Evolutionary conservation across 2,888 invertebrate species (phyloP).

Genomic region (Beris morrisii): DNA sequence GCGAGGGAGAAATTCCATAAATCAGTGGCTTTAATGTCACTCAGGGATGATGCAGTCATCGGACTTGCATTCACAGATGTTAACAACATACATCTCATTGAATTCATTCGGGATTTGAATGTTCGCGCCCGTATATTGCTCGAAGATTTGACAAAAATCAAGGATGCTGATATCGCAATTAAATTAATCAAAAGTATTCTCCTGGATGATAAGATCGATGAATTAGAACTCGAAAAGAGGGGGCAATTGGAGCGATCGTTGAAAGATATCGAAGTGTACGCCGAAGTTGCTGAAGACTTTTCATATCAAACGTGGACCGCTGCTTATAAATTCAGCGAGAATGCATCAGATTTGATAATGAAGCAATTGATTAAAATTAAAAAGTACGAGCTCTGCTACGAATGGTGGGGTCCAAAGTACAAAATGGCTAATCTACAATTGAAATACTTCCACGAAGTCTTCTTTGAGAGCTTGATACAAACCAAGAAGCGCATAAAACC

Average conservation of each 20-base stretch:
- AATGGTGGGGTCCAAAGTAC: constrained; percentile 64
- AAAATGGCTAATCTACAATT: constrained; percentile 60
- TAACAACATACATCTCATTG: constrained; percentile 45
- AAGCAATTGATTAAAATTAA: constrained; percentile 48
- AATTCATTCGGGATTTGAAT: constrained; percentile 47
- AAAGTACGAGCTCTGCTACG: constrained; percentile 62
- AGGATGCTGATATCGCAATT: constrained; percentile 49
- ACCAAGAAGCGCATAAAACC: constrained; percentile 47
- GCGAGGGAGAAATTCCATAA: constrained; percentile 30
- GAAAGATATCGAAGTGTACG: constrained; percentile 65
- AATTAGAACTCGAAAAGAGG: constrained; percentile 48
- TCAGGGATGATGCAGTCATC: constrained; percentile 17
- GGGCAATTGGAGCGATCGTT: constrained; percentile 60
- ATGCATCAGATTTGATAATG: constrained; percentile 50
- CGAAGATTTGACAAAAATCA: constrained; percentile 50
- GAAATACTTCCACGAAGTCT: constrained; percentile 46
- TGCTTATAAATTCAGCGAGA: constrained; percentile 57
- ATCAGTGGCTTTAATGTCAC: constrained; percentile 39
- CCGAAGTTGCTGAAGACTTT: constrained; percentile 63
- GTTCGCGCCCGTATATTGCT: constrained; percentile 47
- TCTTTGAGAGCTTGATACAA: constrained; percentile 46
- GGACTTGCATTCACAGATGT: constrained; percentile 44
- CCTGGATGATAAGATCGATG: constrained; percentile 56
- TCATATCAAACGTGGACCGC: constrained; percentile 63
- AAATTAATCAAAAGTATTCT: constrained; percentile 56